phyloP scores from a whole-genome alignment of 1,140 invertebrate species.

The Eurytemora carolleeae region DNA sequence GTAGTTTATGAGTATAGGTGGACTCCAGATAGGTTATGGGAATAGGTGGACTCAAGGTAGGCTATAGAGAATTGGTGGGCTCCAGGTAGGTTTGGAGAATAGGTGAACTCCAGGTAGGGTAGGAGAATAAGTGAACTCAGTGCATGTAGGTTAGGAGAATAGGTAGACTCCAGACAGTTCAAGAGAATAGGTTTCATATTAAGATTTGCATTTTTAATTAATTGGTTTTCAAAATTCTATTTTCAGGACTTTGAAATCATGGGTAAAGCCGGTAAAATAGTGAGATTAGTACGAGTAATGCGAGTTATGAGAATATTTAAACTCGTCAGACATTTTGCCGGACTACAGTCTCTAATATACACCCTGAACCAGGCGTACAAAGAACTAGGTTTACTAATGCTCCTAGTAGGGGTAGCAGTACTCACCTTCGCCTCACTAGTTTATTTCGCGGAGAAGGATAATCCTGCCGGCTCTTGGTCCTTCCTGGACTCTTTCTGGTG shows the following conservation, averaged over 20 bases:
- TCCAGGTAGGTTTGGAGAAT: too few species aligned
- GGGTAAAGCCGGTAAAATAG: constrained; percentile 13
- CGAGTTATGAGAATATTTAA: constrained; percentile 13
- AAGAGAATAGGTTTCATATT: too few species aligned
- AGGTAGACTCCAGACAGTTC: too few species aligned
- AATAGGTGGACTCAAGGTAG: too few species aligned
- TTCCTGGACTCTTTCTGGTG: constrained; percentile 13
- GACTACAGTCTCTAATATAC: constrained; percentile 12
- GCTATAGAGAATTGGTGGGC: too few species aligned
- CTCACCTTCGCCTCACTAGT: constrained; percentile 6
- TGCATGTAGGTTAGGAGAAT: too few species aligned
- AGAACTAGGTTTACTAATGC: constrained; percentile 10
- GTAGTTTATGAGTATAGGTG: too few species aligned
- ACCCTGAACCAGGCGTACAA: constrained; percentile 13
- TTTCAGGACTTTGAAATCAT: constrained; percentile 14
- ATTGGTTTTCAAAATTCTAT: neutral
- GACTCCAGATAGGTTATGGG: too few species aligned
- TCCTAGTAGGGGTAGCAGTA: constrained; percentile 9
- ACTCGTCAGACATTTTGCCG: constrained; percentile 11
- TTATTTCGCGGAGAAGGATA: constrained; percentile 13
- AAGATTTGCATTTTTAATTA: too few species aligned
- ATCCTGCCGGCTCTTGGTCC: constrained; percentile 10
- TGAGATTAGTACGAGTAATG: constrained; percentile 11
- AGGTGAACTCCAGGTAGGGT: too few species aligned
- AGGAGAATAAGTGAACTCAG: too few species aligned